Evolutionary conservation across 1,140 invertebrate species (phyloP), one percentile per base, ranked within the genome.

Genomic region (Danaus plexippus): DNA sequence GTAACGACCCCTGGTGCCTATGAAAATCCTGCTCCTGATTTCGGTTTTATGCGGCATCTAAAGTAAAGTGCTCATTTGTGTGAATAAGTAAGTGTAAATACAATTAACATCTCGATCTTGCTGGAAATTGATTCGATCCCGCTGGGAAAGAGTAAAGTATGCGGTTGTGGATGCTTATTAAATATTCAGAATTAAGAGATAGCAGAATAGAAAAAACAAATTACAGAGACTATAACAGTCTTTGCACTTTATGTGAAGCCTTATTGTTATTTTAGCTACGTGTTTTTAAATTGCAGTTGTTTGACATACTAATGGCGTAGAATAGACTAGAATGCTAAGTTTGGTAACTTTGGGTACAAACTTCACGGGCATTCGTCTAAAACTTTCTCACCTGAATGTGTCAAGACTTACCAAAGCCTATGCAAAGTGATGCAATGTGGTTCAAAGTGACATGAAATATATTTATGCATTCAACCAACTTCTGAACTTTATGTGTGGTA

Each of bases 11-110:
- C 66, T 63, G 71, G 62, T 72, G 66, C 67, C 66, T 73, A 71
- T 66, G 63, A 68, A 77, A 74, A 80, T 80, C 69, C 56, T 61
- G 58, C 64, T 67, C 71, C 66, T 75, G 77, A 77, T 77, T 80
- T 74, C 70, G 67, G 69, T 75, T 77, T 77, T 60, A 67, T 63
- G 58, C 50, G 60, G 64, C 59, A 54, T 64, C 52, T 67, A 57
- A 66, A 59, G 56, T 52, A 48, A 60, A 65, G 63, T 68, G 51
- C 57, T 68, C 63, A 63, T 65, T 65, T 68, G 49, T 43, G 52
- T 52, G 63, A 65, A 65, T 65, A 61, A 61, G 48, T 65, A 56
- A 65, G 48, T 47, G 55, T 46, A 54, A 22, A 45, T 58, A 55
- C 55, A 52, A 51, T 57, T 63, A 59, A 49, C 52, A 50, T 56